These are phyloP conservation scores for Plecotus auritus DNA, from an alignment of 2,113 vertebrate species.

Conservation along the genomic window DNA sequence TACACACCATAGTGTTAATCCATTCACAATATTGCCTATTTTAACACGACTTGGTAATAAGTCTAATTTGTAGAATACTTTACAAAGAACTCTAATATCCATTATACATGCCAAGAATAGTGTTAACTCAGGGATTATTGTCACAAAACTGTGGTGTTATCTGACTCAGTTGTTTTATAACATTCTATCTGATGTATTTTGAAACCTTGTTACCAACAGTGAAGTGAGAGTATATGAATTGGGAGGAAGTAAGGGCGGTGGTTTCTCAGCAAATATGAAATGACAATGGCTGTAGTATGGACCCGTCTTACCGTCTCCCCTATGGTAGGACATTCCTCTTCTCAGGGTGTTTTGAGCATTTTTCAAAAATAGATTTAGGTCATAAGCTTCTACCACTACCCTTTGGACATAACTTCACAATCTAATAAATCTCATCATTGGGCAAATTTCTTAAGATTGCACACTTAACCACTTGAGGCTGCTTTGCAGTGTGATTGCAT, in stretches of 20 bases:
- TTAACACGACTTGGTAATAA: neutral
- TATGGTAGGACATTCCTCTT: neutral
- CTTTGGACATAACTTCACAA: constrained; percentile 27
- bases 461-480: neutral
- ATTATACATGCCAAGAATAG: neutral
- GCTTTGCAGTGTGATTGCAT: neutral
- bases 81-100: neutral
- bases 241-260: neutral
- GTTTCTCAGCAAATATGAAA: neutral
- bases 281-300: neutral
- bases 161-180: neutral
- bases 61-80: neutral
- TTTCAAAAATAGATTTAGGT: constrained; percentile 23
- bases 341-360: neutral
- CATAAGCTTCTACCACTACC: neutral
- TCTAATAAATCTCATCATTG: neutral
- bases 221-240: neutral
- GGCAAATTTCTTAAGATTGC: neutral
- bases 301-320: fast-evolving
- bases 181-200: neutral
- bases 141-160: neutral
- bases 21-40: neutral
- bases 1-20: neutral
- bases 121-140: neutral
- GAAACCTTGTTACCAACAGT: neutral